Conservation (phyloP, 2,888 invertebrate species). For the Rhingia rostrata region DNA sequence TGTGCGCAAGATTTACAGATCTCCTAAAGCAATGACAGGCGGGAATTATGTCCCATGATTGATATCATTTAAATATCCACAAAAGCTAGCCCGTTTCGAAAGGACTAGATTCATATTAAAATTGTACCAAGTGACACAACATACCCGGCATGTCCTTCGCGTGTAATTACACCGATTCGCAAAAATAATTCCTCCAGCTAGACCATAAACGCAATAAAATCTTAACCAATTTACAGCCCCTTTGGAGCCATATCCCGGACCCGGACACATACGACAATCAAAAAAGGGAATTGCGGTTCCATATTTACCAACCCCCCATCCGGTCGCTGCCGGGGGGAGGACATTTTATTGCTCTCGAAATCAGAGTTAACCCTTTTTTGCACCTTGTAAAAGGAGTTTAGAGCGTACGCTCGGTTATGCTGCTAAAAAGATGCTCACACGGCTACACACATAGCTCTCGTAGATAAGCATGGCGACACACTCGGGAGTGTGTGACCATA, state of each 20-base stretch:
- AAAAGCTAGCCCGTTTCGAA: background rate
- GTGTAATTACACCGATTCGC: constrained; percentile 68
- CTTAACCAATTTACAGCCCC: constrained; percentile 73
- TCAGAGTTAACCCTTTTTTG: constrained; percentile 74
- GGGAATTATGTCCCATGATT: constrained; percentile 39
- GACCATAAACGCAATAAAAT: constrained; percentile 73
- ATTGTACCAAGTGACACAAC: background rate
- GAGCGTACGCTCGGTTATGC: constrained; percentile 72
- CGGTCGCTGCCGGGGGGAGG: constrained; percentile 4
- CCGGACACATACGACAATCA: constrained; percentile 23
- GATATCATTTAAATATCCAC: constrained; percentile 40
- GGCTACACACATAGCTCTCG: background rate
- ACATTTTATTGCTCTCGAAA: constrained; percentile 69
- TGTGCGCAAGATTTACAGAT: background rate
- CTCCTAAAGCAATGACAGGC: constrained; percentile 12
- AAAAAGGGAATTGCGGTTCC: constrained; percentile 61
- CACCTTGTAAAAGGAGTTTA: constrained; percentile 73
- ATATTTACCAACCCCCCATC: background rate
- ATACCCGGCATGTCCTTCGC: constrained; percentile 46
- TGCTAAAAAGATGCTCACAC: background rate
- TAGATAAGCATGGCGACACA: constrained; percentile 55
- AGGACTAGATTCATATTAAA: too few relatives aligned
- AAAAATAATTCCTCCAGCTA: constrained; percentile 67
- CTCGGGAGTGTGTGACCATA: constrained; percentile 32
- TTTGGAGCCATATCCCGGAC: constrained; percentile 65